These are phyloP conservation scores for Pomacea canaliculata DNA, from an alignment of 2,888 invertebrate genomes.

Conservation along the genomic window DNA sequence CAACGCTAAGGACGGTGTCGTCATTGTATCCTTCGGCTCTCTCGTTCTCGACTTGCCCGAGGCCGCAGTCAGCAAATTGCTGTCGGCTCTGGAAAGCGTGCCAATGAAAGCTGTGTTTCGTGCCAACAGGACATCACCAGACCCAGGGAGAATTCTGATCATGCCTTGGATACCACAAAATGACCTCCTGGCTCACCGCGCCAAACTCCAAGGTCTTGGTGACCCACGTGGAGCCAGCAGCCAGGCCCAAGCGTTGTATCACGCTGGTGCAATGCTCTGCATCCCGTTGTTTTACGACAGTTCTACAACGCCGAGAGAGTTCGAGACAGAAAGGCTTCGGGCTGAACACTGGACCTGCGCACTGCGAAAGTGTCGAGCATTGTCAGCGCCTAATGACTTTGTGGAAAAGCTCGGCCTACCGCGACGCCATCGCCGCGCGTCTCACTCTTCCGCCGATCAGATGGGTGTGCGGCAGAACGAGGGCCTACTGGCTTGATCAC, in stretches of 20 bases:
- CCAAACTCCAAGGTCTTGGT: constrained; percentile 43
- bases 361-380: too few species aligned
- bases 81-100: constrained; percentile 33
- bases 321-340: constrained; percentile 38
- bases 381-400: too few species aligned
- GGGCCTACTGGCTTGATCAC: too few species aligned
- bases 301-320: constrained; percentile 39
- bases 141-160: constrained; percentile 25
- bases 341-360: constrained; percentile 30
- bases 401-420: too few species aligned
- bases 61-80: constrained; percentile 23
- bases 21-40: constrained; percentile 48
- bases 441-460: too few species aligned
- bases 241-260: constrained; percentile 48
- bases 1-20: constrained; percentile 34
- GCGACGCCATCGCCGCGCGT: too few species aligned
- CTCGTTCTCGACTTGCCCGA: constrained; percentile 28
- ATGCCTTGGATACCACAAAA: constrained; percentile 46
- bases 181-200: constrained; percentile 46
- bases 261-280: too few species aligned
- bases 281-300: constrained; percentile 42
- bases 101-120: constrained; percentile 32
- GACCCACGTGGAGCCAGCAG: constrained; percentile 49
- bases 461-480: too few species aligned
- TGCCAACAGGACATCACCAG: constrained; percentile 14